Evolutionary conservation across 1,140 invertebrate species (phyloP).

Genomic region (Lycorma delicatula): DNA sequence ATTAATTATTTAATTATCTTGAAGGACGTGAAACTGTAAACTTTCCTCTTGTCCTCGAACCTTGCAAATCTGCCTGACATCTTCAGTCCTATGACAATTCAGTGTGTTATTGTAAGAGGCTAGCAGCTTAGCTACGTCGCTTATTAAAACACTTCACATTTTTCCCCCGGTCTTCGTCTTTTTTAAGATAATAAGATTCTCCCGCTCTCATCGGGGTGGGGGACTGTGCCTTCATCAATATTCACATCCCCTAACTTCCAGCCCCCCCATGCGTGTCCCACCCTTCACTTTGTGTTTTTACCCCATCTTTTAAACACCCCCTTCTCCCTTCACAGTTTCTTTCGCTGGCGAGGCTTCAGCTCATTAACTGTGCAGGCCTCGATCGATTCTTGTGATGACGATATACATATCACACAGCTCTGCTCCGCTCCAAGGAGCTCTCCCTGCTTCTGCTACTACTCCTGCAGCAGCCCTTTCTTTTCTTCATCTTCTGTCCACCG

Average conservation of each 20-base stretch:
- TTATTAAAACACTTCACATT: slow-evolving; percentile 27
- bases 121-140: slow-evolving; percentile 16
- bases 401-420: slow-evolving; percentile 3
- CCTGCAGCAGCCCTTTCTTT: not conserved
- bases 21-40: not conserved
- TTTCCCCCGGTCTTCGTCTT: slow-evolving; percentile 22
- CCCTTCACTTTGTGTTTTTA: slow-evolving; percentile 25
- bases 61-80: too few species aligned
- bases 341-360: slow-evolving; percentile 22
- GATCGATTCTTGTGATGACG: slow-evolving; percentile 21
- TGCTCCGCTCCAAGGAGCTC: slow-evolving; percentile 1
- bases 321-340: slow-evolving; percentile 16
- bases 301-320: slow-evolving; percentile 24
- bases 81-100: slow-evolving; percentile 12
- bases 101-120: slow-evolving; percentile 17
- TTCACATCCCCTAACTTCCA: slow-evolving; percentile 18
- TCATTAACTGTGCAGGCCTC: slow-evolving; percentile 21
- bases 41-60: too few species aligned
- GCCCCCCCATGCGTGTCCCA: slow-evolving; percentile 21
- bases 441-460: not conserved
- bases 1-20: slow-evolving; percentile 4
- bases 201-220: slow-evolving; percentile 14
- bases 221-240: slow-evolving; percentile 21
- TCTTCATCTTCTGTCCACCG: not conserved
- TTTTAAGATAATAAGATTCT: slow-evolving; percentile 27